Conservation (phyloP, 2,888 invertebrate species). For the Monochamus alternatus region DNA sequence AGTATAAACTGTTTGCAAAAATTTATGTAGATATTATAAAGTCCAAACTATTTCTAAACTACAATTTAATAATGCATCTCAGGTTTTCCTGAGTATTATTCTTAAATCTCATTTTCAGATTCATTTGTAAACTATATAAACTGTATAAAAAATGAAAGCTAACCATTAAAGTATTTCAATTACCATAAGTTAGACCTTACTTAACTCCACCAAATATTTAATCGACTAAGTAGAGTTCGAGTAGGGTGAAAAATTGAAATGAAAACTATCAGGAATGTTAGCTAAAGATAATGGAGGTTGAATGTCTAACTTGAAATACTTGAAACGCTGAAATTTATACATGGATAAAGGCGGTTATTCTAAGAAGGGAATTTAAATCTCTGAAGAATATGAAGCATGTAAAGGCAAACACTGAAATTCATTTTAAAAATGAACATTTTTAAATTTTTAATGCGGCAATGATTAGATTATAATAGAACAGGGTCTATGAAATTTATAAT, state of each 20-base stretch:
- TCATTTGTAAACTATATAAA: too few species aligned
- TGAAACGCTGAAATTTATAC: constrained; percentile 22
- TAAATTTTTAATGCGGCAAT: neutral
- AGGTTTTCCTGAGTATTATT: too few species aligned
- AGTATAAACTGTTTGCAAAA: too few species aligned
- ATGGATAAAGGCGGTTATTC: neutral
- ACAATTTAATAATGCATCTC: too few species aligned
- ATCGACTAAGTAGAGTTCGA: constrained; percentile 6
- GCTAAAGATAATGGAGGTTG: constrained; percentile 26
- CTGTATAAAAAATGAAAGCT: too few species aligned
- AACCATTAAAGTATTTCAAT: neutral
- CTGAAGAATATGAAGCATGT: constrained; percentile 3
- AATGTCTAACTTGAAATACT: constrained; percentile 27
- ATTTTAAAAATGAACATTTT: neutral
- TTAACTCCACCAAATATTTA: constrained; percentile 18
- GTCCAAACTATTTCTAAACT: too few species aligned
- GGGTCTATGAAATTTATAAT: too few species aligned
- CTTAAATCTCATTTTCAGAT: too few species aligned
- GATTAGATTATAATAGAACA: too few species aligned
- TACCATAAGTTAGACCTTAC: neutral
- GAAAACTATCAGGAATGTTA: constrained; percentile 22
- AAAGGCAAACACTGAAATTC: constrained; percentile 6
- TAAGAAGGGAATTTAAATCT: constrained; percentile 14
- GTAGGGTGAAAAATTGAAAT: constrained; percentile 20
- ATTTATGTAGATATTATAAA: too few species aligned